These are phyloP conservation scores for Eupithecia vulgata DNA, from an alignment of 2,888 invertebrate species.

Conservation along the genomic window DNA sequence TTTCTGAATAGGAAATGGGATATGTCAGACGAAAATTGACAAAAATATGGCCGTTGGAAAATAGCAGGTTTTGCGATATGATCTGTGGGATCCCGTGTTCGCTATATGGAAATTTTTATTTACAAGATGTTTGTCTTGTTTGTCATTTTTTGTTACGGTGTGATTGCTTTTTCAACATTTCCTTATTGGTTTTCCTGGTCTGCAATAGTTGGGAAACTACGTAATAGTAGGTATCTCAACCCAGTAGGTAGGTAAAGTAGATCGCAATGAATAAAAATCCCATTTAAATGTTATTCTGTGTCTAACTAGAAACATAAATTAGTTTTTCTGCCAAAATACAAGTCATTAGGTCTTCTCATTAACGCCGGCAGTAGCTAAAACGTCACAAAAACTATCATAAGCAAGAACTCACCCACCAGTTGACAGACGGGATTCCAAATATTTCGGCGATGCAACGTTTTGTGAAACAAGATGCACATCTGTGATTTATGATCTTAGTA, in stretches of 20 bases:
- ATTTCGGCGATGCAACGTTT: conserved; percentile 78
- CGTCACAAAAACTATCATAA: conserved; percentile 59
- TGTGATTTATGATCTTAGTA: conserved; percentile 74
- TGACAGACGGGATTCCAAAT: conserved; percentile 79
- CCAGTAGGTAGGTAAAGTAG: background rate
- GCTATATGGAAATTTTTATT: conserved; percentile 67
- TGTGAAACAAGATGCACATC: conserved; percentile 73
- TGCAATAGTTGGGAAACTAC: background rate
- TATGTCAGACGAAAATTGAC: conserved; percentile 83
- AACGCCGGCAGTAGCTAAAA: conserved; percentile 62
- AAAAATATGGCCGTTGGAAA: conserved; percentile 82
- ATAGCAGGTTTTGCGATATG: conserved; percentile 80
- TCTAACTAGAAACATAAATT: conserved; percentile 23
- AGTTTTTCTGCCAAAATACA: conserved; percentile 33
- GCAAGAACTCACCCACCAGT: conserved; percentile 69
- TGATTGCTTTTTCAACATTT: conserved; percentile 39
- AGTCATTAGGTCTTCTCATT: conserved; percentile 64
- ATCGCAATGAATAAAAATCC: background rate
- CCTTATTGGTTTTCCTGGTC: conserved; percentile 14
- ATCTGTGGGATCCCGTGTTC: conserved; percentile 69
- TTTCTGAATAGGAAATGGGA: conserved; percentile 83
- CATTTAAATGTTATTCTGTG: background rate
- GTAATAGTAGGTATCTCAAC: background rate
- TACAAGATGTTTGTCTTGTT: conserved; percentile 74
- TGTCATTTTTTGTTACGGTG: conserved; percentile 49